Percentiles rank a stretch among this genome's conserved stretches.
Evolutionary conservation across 2,888 invertebrate genomes (phyloP).

Genomic region (Pantelozetes paolii): DNA sequence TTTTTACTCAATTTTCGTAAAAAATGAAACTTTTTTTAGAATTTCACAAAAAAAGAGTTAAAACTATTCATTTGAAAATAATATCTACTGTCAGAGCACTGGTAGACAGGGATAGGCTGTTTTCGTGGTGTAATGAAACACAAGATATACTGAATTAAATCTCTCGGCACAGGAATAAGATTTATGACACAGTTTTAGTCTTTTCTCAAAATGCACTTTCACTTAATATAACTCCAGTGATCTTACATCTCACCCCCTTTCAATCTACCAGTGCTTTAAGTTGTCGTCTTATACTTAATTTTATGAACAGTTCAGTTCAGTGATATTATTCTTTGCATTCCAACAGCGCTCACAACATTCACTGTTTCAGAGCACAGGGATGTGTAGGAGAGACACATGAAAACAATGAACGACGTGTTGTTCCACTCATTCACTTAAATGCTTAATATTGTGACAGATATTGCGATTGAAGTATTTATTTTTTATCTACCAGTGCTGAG

Average conservation of each 20-base stretch:
- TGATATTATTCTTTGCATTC: too few relatives aligned
- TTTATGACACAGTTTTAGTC: constrained; percentile 12
- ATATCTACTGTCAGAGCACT: background rate
- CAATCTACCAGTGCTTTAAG: background rate
- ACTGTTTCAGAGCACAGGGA: background rate
- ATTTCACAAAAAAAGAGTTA: too few relatives aligned
- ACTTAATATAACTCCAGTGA: too few relatives aligned
- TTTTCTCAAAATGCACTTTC: background rate
- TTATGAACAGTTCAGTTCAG: constrained; percentile 12
- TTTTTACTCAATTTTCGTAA: too few relatives aligned
- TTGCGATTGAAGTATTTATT: background rate
- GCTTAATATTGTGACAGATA: constrained; percentile 1
- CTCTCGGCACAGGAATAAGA: background rate
- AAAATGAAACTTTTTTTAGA: too few relatives aligned
- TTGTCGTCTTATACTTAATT: constrained; percentile 24
- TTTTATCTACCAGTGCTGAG: background rate
- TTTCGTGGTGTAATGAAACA: background rate
- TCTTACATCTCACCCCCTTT: background rate
- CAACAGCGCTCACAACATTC: background rate
- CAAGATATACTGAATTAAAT: background rate
- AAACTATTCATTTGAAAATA: too few relatives aligned
- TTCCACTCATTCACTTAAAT: constrained; percentile 5
- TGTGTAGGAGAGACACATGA: background rate
- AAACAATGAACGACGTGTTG: constrained; percentile 14
- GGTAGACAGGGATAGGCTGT: background rate